phyloP scores from a whole-genome alignment of 2,113 vertebrate species.

The Myxocyprinus asiaticus region DNA sequence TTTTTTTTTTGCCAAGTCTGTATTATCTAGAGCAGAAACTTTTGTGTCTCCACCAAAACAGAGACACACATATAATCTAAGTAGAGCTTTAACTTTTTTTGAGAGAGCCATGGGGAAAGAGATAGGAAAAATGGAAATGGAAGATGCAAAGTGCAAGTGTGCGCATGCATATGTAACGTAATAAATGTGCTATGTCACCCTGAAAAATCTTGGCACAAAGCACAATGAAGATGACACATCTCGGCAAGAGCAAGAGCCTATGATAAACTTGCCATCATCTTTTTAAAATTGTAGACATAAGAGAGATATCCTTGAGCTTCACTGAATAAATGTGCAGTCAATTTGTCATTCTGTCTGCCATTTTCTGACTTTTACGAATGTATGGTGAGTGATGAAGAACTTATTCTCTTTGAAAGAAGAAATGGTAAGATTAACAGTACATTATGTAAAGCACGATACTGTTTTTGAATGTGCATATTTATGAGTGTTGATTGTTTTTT shows the following conservation, averaged over 20 bases:
- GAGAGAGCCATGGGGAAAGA: not conserved
- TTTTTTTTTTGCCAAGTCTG: not conserved
- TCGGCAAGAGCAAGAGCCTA: constrained; percentile 9
- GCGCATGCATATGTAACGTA: constrained; percentile 43
- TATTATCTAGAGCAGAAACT: no score
- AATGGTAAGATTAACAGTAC: not conserved
- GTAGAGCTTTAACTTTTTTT: not conserved
- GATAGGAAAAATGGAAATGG: constrained; percentile 23
- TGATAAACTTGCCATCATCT: constrained; percentile 27
- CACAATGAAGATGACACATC: not conserved
- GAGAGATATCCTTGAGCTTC: constrained; percentile 12
- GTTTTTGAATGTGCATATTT: not conserved
- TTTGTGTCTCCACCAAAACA: not conserved
- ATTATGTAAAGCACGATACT: constrained; percentile 25
- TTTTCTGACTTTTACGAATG: constrained; percentile 12
- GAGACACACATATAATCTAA: not conserved
- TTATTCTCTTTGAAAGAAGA: constrained; percentile 12
- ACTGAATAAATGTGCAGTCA: constrained; percentile 28
- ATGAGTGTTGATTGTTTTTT: not conserved
- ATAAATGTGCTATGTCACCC: constrained; percentile 6
- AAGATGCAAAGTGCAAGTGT: constrained; percentile 26
- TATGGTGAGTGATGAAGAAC: constrained; percentile 33
- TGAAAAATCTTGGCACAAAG: constrained; percentile 14
- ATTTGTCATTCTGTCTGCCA: constrained; percentile 13
- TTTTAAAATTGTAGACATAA: constrained; percentile 23